Base-by-base conservation (phyloP, 2,797 vertebrate genomes). In the Oreochromis grahami region DNA sequence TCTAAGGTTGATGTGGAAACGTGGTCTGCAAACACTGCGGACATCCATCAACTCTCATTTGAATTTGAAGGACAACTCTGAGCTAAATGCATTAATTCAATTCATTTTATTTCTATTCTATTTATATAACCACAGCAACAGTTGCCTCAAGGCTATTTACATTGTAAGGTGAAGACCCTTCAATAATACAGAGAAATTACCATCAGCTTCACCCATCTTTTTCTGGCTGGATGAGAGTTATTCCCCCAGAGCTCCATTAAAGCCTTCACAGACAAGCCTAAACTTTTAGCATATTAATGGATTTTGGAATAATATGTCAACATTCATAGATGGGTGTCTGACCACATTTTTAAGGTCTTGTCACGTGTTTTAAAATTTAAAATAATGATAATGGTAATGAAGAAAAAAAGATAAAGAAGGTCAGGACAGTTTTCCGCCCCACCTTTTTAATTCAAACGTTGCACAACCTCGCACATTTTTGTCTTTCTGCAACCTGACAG, bases 401-500 rank as follows among this genome's bases (percentile, higher is more conserved):
- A 19, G 13, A 32, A 32, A 43, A n/a, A 38, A 70, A 79, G 26
- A 81, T n/a, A 8, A 56, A 76, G 43, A 36, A 74, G 19, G 21
- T 74, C 29, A 2, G 21, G 12, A 13, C 26, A 6, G 50, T 56
- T 56, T 78, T 1, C 26, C 21, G 58, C 41, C 17, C 5, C 11
- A 3, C 34, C 36, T 14, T 26, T 51, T 83, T 56, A 60, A 77
- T 84, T 86, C 77, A 87, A 77, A 76, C 21, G 8, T 41, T 7
- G 11, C 74, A 36, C 70, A 52, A 19, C 50, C 43, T 82, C 50
- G 3, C 36, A 41, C 2, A 21, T 53, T 80, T 84, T 74, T 70
- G 32, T 89, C 82, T 84, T 79, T 51, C 78, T 77, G 34, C 82
- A 76, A 21, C 38, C 83, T 74, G 63, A 41, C 85, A 84, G 82